Evolutionary conservation across 2,113 vertebrate genomes (phyloP).

Genomic region (Caranx ignobilis): DNA sequence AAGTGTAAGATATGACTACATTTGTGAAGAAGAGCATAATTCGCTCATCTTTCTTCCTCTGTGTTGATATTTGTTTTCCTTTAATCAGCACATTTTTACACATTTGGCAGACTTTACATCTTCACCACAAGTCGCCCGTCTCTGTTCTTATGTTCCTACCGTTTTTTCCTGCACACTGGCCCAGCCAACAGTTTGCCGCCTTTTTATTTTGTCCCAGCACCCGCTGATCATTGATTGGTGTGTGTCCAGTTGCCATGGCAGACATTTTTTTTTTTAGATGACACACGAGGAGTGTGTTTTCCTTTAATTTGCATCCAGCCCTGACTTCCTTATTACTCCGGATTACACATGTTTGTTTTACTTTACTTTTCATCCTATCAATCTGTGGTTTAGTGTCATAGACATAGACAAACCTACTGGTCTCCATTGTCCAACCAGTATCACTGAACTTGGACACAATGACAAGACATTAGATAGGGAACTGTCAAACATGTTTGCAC

Average conservation of each 20-base stretch:
- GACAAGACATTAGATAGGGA: not conserved
- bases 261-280: slow-evolving; percentile 7
- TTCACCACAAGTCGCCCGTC: slow-evolving; percentile 1
- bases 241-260: slow-evolving; percentile 31
- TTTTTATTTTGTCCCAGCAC: slow-evolving; percentile 36
- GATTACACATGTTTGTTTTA: slow-evolving; percentile 22
- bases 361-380: not conserved
- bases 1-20: not conserved
- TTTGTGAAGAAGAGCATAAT: not conserved
- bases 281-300: slow-evolving; percentile 26
- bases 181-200: slow-evolving; percentile 32
- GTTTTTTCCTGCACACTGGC: slow-evolving; percentile 8
- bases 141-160: slow-evolving; percentile 4
- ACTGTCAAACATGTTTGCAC: not conserved
- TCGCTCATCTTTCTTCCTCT: not conserved
- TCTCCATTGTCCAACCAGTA: not conserved
- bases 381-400: not conserved
- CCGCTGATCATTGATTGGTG: slow-evolving; percentile 42
- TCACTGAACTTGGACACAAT: not conserved
- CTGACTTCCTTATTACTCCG: not conserved
- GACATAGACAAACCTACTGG: not conserved
- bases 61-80: not conserved
- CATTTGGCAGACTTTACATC: not conserved
- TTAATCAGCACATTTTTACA: not conserved
- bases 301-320: slow-evolving; percentile 53